Conservation (phyloP, 2,113 vertebrate species). For the Ornithorhynchus anatinus region DNA sequence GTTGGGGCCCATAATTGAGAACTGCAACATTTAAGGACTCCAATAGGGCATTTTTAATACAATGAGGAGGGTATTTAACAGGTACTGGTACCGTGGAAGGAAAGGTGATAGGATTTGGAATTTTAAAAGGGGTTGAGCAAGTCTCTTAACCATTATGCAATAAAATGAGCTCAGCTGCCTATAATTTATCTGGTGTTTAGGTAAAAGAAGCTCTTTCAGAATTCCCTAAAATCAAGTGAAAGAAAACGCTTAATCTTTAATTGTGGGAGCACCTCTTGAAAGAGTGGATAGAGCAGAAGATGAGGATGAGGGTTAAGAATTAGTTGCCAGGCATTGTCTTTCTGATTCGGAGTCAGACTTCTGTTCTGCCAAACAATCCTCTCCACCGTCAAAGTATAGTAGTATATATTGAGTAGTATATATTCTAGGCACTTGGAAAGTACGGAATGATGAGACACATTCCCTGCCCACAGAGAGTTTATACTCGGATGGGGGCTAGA, state of each 20-base stretch:
- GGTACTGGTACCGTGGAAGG: constrained; percentile 47
- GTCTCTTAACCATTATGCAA: constrained; percentile 52
- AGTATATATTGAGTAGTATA: too few species aligned
- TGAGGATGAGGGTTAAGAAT: background rate
- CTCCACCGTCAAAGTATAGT: too few species aligned
- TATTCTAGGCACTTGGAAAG: too few species aligned
- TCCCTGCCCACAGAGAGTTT: too few species aligned
- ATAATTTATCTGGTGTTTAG: constrained; percentile 40
- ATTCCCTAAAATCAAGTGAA: constrained; percentile 12
- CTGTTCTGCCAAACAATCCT: too few species aligned
- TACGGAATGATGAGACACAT: too few species aligned
- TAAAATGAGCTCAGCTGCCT: constrained; percentile 39
- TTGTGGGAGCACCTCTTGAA: background rate
- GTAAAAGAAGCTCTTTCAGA: constrained; percentile 59
- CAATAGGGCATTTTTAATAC: constrained; percentile 46
- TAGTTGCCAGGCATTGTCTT: background rate
- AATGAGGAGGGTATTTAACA: constrained; percentile 45
- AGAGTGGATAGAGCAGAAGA: background rate
- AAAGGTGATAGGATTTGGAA: constrained; percentile 43
- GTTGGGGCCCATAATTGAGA: constrained; percentile 61
- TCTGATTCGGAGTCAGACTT: too few species aligned
- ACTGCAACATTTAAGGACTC: constrained; percentile 52
- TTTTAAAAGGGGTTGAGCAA: constrained; percentile 53
- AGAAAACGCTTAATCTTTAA: constrained; percentile 33
- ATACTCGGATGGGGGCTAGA: too few species aligned